phyloP scores from a whole-genome alignment of 2,888 invertebrate species.

The Uloborus plumipes region DNA sequence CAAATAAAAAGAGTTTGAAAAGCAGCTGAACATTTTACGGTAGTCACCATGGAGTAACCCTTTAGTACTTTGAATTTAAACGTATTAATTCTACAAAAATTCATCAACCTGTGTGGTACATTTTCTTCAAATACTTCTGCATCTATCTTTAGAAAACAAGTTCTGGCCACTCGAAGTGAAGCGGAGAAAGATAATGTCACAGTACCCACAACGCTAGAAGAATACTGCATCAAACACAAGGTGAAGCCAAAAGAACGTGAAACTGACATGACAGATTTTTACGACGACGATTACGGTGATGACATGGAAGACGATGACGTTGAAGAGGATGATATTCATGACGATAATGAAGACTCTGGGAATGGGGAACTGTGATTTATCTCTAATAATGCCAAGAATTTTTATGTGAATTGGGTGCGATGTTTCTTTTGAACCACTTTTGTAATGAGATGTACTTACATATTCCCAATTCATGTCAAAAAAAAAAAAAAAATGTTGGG shows the following conservation, averaged over 20 bases:
- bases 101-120: too few relatives aligned
- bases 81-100: not conserved
- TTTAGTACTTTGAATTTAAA: not conserved
- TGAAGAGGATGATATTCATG: constrained; percentile 69
- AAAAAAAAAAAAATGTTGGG: too few relatives aligned
- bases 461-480: too few relatives aligned
- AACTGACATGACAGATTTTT: constrained; percentile 95
- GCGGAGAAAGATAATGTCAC: constrained; percentile 97
- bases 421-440: too few relatives aligned
- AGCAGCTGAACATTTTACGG: too few relatives aligned
- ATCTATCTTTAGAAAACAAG: constrained; percentile 86
- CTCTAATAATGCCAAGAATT: too few relatives aligned
- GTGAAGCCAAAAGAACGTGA: constrained; percentile 83
- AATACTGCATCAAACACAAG: constrained; percentile 92
- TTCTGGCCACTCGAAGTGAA: constrained; percentile 93
- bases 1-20: too few relatives aligned
- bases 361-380: constrained; percentile 88
- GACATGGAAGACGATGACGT: constrained; percentile 79
- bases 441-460: too few relatives aligned
- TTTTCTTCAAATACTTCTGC: not conserved
- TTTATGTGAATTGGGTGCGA: too few relatives aligned
- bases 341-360: constrained; percentile 76
- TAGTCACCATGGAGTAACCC: too few relatives aligned
- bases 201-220: constrained; percentile 96
- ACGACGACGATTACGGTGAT: constrained; percentile 87